Evolutionary conservation across 2,797 vertebrate species (phyloP).

Genomic region (Poeciliopsis presidionis): DNA sequence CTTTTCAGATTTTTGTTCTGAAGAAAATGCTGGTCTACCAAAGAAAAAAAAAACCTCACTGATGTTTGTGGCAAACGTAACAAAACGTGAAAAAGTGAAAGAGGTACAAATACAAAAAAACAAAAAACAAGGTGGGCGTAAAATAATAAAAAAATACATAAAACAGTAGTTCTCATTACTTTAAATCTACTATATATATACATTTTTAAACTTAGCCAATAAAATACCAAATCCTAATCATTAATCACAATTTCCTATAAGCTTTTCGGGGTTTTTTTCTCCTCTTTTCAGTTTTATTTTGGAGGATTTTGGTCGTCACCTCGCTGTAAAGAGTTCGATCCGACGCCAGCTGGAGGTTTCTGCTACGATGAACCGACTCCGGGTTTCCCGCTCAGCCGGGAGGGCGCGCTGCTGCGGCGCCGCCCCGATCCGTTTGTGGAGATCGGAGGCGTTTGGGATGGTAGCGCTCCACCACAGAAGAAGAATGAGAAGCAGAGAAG

Average conservation of each 20-base stretch:
- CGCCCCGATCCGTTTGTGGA: not conserved
- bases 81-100: not conserved
- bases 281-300: not conserved
- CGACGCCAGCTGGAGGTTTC: not conserved
- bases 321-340: constrained; percentile 33
- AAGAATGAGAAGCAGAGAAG: constrained; percentile 39
- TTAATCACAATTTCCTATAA: constrained; percentile 1
- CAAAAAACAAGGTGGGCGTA: not conserved
- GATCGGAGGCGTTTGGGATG: not conserved
- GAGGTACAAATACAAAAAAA: not conserved
- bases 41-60: not conserved
- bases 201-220: constrained; percentile 3
- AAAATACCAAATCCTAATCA: constrained; percentile 2
- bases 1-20: not conserved
- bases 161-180: not conserved
- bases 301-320: not conserved
- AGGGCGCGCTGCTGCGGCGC: not conserved
- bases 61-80: not conserved
- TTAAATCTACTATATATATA: not conserved
- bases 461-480: constrained; percentile 46
- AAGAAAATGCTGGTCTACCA: not conserved
- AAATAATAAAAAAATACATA: not conserved
- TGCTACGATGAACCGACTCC: constrained; percentile 48
- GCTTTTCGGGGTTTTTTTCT: not conserved
- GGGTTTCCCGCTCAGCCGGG: not conserved